phyloP scores from a whole-genome alignment of 2,888 invertebrate genomes.

The Drosophila neutralis region DNA sequence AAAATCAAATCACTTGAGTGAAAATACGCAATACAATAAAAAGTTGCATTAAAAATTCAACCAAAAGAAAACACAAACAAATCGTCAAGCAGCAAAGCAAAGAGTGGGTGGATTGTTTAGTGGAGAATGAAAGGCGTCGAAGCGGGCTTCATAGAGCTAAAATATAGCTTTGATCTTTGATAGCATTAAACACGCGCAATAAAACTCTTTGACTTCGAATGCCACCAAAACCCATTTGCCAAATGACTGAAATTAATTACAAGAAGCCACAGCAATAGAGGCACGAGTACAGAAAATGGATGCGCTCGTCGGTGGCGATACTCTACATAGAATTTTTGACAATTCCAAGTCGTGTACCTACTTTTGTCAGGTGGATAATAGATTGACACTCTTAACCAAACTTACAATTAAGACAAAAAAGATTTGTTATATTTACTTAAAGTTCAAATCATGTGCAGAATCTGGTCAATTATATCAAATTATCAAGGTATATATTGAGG shows the following conservation, averaged over 20 bases:
- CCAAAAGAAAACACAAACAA: conserved; percentile 44
- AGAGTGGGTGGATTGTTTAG: conserved; percentile 9
- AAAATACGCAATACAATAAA: conserved; percentile 64
- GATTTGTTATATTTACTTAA: background rate
- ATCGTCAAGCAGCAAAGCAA: conserved; percentile 17
- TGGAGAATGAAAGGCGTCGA: conserved; percentile 55
- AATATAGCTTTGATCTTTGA: conserved; percentile 68
- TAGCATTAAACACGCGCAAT: conserved; percentile 74
- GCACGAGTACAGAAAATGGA: background rate
- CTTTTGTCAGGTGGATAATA: background rate
- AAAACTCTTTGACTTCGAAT: conserved; percentile 63
- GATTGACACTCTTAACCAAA: background rate
- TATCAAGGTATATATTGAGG: too few relatives aligned
- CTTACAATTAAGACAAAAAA: background rate
- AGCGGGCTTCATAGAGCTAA: conserved; percentile 47
- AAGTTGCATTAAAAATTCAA: conserved; percentile 59
- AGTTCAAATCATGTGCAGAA: background rate
- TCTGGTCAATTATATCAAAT: background rate
- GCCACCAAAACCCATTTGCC: conserved; percentile 65
- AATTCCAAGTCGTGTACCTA: background rate
- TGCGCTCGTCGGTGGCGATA: conserved; percentile 1
- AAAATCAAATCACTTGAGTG: conserved; percentile 76
- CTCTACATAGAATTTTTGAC: background rate
- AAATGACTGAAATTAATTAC: conserved; percentile 76
- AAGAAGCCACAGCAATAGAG: conserved; percentile 61